Conservation (phyloP, 1,140 invertebrate genomes). For the Apis florea region DNA sequence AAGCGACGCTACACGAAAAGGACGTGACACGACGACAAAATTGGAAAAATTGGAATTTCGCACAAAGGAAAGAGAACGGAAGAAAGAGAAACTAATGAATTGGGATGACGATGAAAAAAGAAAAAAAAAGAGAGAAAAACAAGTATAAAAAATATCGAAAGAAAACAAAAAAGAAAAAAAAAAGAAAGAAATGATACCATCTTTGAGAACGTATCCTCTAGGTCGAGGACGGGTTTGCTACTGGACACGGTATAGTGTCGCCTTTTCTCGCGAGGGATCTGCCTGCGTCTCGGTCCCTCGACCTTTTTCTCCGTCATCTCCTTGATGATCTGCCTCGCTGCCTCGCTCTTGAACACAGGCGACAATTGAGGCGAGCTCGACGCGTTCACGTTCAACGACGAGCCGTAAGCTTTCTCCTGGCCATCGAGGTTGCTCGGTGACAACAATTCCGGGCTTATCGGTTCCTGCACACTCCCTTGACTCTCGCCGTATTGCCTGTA, state of each 20-base stretch:
- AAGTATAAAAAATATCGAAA: neutral
- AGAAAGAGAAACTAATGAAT: neutral
- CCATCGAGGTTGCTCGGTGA: constrained; percentile 65
- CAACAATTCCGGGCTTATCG: constrained; percentile 56
- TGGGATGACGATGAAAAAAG: neutral
- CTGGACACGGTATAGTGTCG: constrained; percentile 93
- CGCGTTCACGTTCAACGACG: constrained; percentile 57
- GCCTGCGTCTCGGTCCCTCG: constrained; percentile 79
- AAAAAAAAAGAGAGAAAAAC: neutral
- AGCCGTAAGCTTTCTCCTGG: constrained; percentile 78
- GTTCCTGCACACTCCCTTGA: constrained; percentile 19
- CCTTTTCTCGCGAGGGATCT: constrained; percentile 89
- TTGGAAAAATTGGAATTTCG: neutral
- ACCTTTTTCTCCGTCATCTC: constrained; percentile 85
- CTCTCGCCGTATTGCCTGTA: constrained; percentile 50
- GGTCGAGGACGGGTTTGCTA: constrained; percentile 80
- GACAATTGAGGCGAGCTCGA: constrained; percentile 71
- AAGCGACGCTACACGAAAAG: neutral
- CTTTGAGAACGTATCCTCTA: constrained; percentile 75
- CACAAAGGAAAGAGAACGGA: neutral
- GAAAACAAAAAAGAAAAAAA: constrained; percentile 34
- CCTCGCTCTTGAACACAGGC: constrained; percentile 91
- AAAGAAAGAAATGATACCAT: constrained; percentile 70
- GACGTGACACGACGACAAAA: neutral
- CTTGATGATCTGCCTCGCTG: constrained; percentile 90